These are phyloP conservation scores for Callorhinus ursinus DNA, from an alignment of 2,113 vertebrate genomes.

Conservation along the genomic window DNA sequence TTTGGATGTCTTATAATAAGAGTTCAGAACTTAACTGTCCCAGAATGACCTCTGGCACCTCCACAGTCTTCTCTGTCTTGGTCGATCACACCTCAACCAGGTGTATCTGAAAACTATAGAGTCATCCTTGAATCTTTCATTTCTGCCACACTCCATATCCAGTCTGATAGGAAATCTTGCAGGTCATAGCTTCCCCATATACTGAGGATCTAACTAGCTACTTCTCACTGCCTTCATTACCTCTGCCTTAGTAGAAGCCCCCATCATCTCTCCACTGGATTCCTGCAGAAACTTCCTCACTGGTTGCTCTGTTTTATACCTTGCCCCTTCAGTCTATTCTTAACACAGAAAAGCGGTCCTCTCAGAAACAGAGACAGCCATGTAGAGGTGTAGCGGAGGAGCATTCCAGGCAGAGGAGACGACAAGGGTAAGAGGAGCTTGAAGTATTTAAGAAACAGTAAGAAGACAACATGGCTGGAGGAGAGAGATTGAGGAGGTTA, in stretches of 20 bases:
- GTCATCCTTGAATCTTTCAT: neutral
- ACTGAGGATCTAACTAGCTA: neutral
- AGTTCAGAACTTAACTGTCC: neutral
- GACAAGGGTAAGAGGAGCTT: neutral
- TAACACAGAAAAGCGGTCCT: neutral
- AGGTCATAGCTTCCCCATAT: neutral
- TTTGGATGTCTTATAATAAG: neutral
- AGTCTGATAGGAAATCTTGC: neutral
- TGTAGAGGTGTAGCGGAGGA: neutral
- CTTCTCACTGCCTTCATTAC: neutral
- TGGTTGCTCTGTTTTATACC: neutral
- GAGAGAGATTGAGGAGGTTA: neutral
- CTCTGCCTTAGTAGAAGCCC: neutral
- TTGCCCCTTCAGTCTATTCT: neutral
- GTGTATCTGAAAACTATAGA: neutral
- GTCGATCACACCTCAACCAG: neutral
- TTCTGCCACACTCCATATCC: neutral
- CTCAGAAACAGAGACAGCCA: neutral
- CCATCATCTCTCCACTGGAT: neutral
- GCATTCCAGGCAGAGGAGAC: neutral
- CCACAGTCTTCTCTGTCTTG: neutral
- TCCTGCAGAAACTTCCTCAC: neutral
- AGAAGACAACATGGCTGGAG: neutral
- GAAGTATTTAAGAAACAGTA: neutral
- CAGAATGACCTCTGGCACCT: neutral